Conservation (phyloP, 2,797 vertebrate genomes). For the Loris lydekkerianus region DNA sequence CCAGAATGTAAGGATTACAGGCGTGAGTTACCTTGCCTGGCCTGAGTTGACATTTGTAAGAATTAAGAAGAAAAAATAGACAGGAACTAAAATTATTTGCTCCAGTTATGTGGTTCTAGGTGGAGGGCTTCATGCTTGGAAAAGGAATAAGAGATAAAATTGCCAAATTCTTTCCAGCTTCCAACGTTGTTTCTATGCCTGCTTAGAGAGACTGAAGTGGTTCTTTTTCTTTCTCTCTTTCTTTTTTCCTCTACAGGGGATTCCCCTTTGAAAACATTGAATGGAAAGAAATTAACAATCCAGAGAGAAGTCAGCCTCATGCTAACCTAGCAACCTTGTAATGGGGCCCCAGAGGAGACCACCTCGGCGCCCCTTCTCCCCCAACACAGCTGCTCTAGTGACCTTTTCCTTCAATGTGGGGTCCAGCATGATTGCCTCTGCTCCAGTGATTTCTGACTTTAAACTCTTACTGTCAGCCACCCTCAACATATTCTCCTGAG, state of each 20-base stretch:
- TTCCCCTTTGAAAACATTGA: neutral
- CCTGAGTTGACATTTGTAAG: neutral
- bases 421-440: neutral
- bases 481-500: neutral
- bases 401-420: too few species aligned
- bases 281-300: neutral
- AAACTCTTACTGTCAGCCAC: neutral
- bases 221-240: neutral
- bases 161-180: neutral
- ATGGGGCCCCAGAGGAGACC: neutral
- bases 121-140: neutral
- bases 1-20: too few species aligned
- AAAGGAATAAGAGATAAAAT: neutral
- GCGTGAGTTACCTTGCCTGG: too few species aligned
- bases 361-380: neutral
- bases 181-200: neutral
- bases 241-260: neutral
- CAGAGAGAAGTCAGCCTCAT: neutral
- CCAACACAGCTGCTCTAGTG: neutral
- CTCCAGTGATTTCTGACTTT: neutral
- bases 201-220: neutral
- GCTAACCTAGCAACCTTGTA: neutral
- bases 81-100: neutral
- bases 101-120: neutral
- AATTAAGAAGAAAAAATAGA: neutral